phyloP scores from a whole-genome alignment of 2,113 vertebrate genomes.

The Psammodynastes pulverulentus region DNA sequence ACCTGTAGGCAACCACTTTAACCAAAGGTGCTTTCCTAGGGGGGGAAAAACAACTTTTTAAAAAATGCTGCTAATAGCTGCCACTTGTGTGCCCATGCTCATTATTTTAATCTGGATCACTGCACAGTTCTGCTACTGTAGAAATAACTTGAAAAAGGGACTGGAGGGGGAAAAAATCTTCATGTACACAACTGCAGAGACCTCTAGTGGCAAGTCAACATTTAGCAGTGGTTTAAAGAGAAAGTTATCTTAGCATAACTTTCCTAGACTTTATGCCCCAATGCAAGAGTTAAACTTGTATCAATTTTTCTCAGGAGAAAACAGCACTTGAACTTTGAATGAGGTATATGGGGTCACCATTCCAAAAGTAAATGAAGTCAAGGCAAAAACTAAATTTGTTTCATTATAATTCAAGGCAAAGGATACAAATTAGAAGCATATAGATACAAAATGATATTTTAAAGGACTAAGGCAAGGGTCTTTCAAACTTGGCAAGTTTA shows the following conservation, averaged over 20 bases:
- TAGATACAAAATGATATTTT: not conserved
- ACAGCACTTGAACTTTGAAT: not conserved
- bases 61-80: not conserved
- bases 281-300: not conserved
- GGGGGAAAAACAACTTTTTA: not conserved
- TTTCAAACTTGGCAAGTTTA: too few species aligned
- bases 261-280: not conserved
- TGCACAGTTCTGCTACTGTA: not conserved
- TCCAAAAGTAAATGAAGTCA: not conserved
- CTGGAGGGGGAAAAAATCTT: not conserved
- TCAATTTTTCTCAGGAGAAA: not conserved
- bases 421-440: not conserved
- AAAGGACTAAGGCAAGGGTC: not conserved
- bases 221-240: not conserved
- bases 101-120: not conserved
- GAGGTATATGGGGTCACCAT: not conserved
- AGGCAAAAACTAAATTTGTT: not conserved
- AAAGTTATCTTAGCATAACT: not conserved
- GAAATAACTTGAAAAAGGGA: not conserved
- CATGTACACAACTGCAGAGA: slow-evolving; percentile 1
- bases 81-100: not conserved
- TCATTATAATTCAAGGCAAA: not conserved
- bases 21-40: not conserved
- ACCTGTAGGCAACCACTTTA: not conserved
- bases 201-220: not conserved